Base-by-base conservation (phyloP, 1,140 invertebrate genomes). In the Monochamus saltuarius region DNA sequence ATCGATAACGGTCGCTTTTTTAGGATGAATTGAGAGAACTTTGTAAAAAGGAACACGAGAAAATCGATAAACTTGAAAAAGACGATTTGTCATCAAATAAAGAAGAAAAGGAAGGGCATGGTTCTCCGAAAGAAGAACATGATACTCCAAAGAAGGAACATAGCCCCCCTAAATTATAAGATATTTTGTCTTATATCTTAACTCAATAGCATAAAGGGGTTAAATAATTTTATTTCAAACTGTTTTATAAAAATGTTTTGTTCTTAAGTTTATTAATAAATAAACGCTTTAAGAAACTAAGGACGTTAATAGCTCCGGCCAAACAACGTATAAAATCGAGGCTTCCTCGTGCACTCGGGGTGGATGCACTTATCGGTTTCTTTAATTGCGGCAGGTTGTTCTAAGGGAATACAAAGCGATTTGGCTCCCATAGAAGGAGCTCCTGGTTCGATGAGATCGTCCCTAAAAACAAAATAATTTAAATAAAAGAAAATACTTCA, bases 381-480 rank as follows among this genome's bases (percentile, higher is more conserved):
- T 43, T 80, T 77, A 37, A 91, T 80, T 10, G 73, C 55, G 6
- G 82, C 77, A 1, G 90, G 87, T 73, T 98, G 97, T 19, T 95
- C 82, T 73, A 99, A 93, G 9, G 98, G 97, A 71, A 99, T 96
- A 77, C 97, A 99, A 0, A 99, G 81, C 17, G 92, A 90, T 78
- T 99, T 99, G 4, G 97, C 98, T 36, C 98, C 98, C 97, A 99
- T 99, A 0, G 94, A 87, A 16, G 96, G 92, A 39, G 89, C 87
- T 40, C 88, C 88, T 64, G 86, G 80, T 69, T 95, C 92, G 13
- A 83, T 81, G 60, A 81, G 79, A 50, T 67, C 66, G 45, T 84
- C 81, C 59, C 83, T 84, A 61, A 13, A 78, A 77, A 47, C 56
- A 53, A 50, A n/a, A 34, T 19, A 29, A 42, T 17, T 13, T 36